Evolutionary conservation across 2,888 invertebrate genomes (phyloP), one percentile per base, ranked within the genome.

Genomic region (Pandemis cinnamomeana): DNA sequence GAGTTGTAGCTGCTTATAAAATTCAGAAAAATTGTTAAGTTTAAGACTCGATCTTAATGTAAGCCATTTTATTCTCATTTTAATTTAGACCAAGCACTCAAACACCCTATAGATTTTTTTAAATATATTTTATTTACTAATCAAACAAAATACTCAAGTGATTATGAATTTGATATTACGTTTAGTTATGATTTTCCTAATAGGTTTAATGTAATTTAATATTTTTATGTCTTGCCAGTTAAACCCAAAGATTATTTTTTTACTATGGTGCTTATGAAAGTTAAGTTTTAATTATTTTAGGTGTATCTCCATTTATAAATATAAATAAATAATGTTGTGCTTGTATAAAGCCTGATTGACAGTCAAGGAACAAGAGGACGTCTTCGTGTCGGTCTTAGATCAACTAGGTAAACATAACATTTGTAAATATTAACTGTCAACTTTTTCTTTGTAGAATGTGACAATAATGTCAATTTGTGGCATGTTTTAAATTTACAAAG

Each of bases 221-320:
- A 84, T 76, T 82, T 80, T 84, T 85, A 78, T 81, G 82, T 83
- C 91, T 92, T 91, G 92, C 92, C 91, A 90, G 84, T 85, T 84
- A 71, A 81, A 86, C 82, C 91, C 91, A 91, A 92, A 91, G 90
- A 91, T 88, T 89, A 83, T 83, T 84, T 84, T 85, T 86, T 85
- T 82, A 76, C 64, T 70, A 77, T 72, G 84, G 84, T 88, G 85
- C 85, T 87, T 84, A 80, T 81, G 83, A 78, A 76, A 73, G 77
- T 75, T 80, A 76, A 77, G 64, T 74, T 70, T 69, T 41, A 61
- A 58, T 73, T 55, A n/a, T 67, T 67, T 62, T 75, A 55, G 2
- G 55, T 61, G 46, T 44, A 66, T 42, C 55, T 15, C 44, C 27
- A 41, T 46, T 67, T 72, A 58, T 46, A 13, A 20, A n/a, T 15